Percentiles rank a stretch among this genome's conserved stretches.
Conservation (phyloP, 2,797 vertebrate species). For the Diglossa cyanea region DNA sequence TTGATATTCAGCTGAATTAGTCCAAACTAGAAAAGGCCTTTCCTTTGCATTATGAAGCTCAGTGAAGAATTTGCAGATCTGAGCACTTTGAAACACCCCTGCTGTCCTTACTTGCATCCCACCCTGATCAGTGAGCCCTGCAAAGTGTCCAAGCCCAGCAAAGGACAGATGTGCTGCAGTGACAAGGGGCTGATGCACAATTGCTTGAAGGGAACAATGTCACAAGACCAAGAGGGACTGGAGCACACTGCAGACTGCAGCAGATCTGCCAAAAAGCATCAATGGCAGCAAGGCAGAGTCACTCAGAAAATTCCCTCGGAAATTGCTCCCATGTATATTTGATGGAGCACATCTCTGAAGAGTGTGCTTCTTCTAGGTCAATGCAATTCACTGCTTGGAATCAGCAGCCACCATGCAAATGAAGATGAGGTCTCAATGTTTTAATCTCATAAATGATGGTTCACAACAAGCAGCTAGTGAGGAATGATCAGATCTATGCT, state of each 20-base stretch:
- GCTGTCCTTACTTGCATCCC: background rate
- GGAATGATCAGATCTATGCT: background rate
- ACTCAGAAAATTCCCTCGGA: background rate
- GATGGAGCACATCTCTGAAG: background rate
- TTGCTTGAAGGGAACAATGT: background rate
- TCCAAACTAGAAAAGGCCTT: background rate
- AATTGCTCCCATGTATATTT: constrained; percentile 18
- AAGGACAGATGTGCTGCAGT: background rate
- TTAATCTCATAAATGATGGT: background rate
- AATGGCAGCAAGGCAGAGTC: background rate
- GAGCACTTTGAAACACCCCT: background rate
- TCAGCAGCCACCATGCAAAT: background rate
- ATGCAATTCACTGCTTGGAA: background rate
- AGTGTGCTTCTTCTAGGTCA: background rate
- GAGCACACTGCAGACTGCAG: background rate
- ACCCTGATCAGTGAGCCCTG: accelerated
- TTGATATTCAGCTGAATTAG: background rate
- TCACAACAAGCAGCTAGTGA: background rate
- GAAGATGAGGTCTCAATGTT: background rate
- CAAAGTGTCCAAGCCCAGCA: background rate
- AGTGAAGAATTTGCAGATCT: background rate
- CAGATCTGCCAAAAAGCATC: constrained; percentile 4
- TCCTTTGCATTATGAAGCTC: background rate
- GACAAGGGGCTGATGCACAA: background rate
- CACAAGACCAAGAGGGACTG: background rate